These are phyloP conservation scores for Rhinoptilus africanus DNA, from an alignment of 2,113 vertebrate genomes.

Conservation along the genomic window DNA sequence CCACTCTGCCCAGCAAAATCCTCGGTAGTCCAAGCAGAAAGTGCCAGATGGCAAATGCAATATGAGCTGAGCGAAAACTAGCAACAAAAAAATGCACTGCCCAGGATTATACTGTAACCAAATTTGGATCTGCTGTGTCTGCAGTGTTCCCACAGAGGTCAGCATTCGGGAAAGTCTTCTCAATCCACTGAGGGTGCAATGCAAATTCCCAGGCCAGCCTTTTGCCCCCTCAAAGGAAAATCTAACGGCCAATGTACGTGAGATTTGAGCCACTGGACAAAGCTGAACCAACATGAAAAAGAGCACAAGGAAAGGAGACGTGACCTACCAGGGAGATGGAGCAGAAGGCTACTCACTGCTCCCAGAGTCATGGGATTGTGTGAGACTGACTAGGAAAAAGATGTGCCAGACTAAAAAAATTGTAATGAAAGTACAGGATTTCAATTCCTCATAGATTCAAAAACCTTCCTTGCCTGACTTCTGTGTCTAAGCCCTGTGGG, in stretches of 20 bases:
- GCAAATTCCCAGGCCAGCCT: background rate
- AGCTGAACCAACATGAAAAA: background rate
- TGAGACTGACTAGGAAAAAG: background rate
- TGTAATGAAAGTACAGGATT: background rate
- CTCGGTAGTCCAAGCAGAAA: background rate
- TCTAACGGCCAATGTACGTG: background rate
- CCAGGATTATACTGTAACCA: conserved; percentile 6
- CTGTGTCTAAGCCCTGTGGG: background rate
- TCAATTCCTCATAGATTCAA: background rate
- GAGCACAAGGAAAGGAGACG: background rate
- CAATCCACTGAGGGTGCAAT: background rate
- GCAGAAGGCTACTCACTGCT: background rate
- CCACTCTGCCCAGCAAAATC: background rate
- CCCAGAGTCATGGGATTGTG: background rate
- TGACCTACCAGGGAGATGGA: background rate
- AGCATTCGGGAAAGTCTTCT: background rate
- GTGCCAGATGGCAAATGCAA: conserved; percentile 20
- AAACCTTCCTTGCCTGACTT: background rate
- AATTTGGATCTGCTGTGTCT: conserved; percentile 44
- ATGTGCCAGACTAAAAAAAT: background rate
- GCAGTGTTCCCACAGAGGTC: background rate
- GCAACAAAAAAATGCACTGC: background rate
- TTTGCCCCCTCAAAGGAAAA: background rate
- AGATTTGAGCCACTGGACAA: background rate
- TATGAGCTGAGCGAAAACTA: background rate